phyloP scores from a whole-genome alignment of 2,888 invertebrate genomes.

The Melanostoma scalare region DNA sequence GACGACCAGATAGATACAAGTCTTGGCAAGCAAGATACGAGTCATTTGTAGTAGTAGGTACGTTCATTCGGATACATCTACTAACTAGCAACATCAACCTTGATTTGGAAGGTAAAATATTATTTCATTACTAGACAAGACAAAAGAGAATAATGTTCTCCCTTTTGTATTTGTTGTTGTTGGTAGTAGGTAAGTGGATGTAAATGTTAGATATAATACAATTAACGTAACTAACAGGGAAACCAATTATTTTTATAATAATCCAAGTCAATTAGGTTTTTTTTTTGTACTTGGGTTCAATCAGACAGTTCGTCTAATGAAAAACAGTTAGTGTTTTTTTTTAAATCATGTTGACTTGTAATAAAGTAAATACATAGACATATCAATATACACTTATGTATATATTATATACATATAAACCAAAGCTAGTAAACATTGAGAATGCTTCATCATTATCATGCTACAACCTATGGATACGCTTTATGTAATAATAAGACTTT shows the following conservation, averaged over 20 bases:
- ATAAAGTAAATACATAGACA: too few species aligned
- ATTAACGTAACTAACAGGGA: too few species aligned
- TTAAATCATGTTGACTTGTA: too few species aligned
- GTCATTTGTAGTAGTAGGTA: slow-evolving; percentile 7
- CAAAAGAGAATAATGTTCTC: slow-evolving; percentile 13
- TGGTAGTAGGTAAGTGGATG: slow-evolving; percentile 14
- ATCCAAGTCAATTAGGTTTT: too few species aligned
- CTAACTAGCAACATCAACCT: slow-evolving; percentile 17
- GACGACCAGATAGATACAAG: slow-evolving; percentile 8
- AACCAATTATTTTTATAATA: too few species aligned
- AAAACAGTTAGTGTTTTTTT: background rate
- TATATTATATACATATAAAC: too few species aligned
- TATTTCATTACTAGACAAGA: slow-evolving; percentile 32
- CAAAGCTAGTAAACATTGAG: too few species aligned
- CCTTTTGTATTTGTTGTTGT: background rate
- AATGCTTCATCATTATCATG: too few species aligned
- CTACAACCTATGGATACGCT: too few species aligned
- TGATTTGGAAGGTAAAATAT: slow-evolving; percentile 36
- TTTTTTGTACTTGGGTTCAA: background rate
- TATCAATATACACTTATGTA: too few species aligned
- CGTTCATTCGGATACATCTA: background rate
- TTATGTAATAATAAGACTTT: too few species aligned
- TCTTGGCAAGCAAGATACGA: slow-evolving; percentile 2
- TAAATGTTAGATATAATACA: too few species aligned
- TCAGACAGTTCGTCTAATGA: background rate